phyloP scores from a whole-genome alignment of 2,888 invertebrate species.

The Amphipyra berbera region DNA sequence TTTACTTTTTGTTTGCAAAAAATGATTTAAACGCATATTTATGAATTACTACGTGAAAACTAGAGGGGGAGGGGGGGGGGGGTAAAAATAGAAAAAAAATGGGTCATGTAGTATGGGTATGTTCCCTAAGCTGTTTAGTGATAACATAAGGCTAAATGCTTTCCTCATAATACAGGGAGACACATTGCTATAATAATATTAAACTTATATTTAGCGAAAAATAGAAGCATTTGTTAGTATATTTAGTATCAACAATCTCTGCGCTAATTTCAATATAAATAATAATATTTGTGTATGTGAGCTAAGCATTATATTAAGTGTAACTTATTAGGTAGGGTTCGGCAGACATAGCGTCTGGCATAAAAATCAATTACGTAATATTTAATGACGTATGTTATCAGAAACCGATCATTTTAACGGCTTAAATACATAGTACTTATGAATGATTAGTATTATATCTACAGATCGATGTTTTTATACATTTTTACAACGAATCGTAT shows the following conservation, averaged over 20 bases:
- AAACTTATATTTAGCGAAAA: slow-evolving; percentile 13
- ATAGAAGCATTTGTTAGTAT: slow-evolving; percentile 1
- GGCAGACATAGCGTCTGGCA: slow-evolving; percentile 28
- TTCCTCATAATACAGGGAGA: slow-evolving; percentile 37
- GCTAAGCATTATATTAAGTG: slow-evolving; percentile 56
- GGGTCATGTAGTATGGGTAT: too few species aligned
- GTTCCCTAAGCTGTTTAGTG: slow-evolving; percentile 19
- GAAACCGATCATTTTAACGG: slow-evolving; percentile 51
- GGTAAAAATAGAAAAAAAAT: too few species aligned
- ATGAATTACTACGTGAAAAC: too few species aligned
- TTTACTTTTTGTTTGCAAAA: too few species aligned
- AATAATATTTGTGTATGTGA: slow-evolving; percentile 62
- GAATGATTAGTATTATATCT: slow-evolving; percentile 74
- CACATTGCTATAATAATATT: slow-evolving; percentile 15
- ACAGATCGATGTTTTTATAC: slow-evolving; percentile 84
- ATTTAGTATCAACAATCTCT: slow-evolving; percentile 41
- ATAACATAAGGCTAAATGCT: slow-evolving; percentile 21
- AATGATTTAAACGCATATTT: too few species aligned
- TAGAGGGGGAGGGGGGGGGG: too few species aligned
- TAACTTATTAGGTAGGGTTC: slow-evolving; percentile 64
- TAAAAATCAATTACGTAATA: slow-evolving; percentile 59
- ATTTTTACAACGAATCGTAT: slow-evolving; percentile 82
- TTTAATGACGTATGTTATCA: slow-evolving; percentile 50
- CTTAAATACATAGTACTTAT: slow-evolving; percentile 72
- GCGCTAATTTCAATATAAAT: slow-evolving; percentile 39